Evolutionary conservation across 1,140 invertebrate genomes (phyloP), one percentile per base, ranked within the genome.

Genomic region (Ceratosolen fusciceps): DNA sequence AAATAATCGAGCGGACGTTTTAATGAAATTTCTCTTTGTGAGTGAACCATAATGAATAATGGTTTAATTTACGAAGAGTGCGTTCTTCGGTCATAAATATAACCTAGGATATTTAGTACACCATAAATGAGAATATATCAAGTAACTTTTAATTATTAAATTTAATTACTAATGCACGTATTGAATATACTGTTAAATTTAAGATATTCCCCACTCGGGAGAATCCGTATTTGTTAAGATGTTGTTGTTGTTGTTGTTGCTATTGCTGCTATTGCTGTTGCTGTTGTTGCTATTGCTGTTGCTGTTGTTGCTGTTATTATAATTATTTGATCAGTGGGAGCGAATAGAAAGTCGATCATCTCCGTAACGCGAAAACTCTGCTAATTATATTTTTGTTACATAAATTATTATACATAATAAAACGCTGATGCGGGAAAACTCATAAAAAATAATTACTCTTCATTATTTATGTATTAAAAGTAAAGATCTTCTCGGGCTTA

Each of bases 1-100:
- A 24, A 60, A 74, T 74, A 58, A 60, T 60, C 54, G 12, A n/a
- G n/a, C 34, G 49, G 29, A 43, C 29, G 19, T n/a, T 39, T 74
- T 39, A 74, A 60, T 24, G 21, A 24, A 39, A 68, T 68, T 68
- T 39, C 65, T n/a, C 65, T 39, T 68, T 24, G n/a, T n/a, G n/a
- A n/a, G n/a, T n/a, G n/a, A n/a, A n/a, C n/a, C n/a, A n/a, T 43
- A 43, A 43, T 24, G 16, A 43, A 39, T 67, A 39, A 67, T 67
- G 37, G 65, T 43, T 39, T 39, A 43, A 67, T 67, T 67, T 24
- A 43, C n/a, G n/a, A 67, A 0, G 24, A 39, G 37, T 39, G 65
- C n/a, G 10, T 9, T 9, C 19, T 60, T 60, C 9, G 19, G 19
- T 52, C 49, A 62, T 19, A 24, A 62, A 34, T 62, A 62, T 34